Base-by-base conservation (phyloP, 2,888 invertebrate genomes). In the Panzeria rudis region DNA sequence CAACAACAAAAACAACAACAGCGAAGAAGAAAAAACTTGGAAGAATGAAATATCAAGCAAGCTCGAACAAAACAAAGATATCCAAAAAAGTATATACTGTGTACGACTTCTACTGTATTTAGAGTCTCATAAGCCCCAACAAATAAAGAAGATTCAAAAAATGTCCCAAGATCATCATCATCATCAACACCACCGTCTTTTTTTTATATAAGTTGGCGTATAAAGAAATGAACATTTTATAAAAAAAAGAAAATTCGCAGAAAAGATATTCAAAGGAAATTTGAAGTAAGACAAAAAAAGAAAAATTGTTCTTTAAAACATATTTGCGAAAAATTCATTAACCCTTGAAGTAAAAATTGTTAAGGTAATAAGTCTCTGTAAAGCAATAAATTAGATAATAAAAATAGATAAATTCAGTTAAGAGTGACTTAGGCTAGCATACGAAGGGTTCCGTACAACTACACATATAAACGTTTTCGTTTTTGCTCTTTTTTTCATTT, bases 101-200 rank as follows among this genome's bases (percentile, higher is more conserved):
- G 13, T 15, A n/a, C n/a, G n/a, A n/a, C 38, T 66, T 76, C 23
- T 25, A 13, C 69, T 66, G 50, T 38, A 50, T 64, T 13, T 56
- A 54, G 61, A 78, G 17, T 52, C 50, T 59, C 41, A 47, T 68
- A 84, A 76, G 72, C 66, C 68, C 80, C 77, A 68, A 41, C 15
- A 35, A 69, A 52, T 50, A 59, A 68, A 47, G 29, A 47, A 61
- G 32, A 59, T 35, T 52, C 54, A 76, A 52, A 54, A 80, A 68
- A 61, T 84, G 72, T 77, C 68, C 72, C 80, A 77, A 69, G 77
- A 61, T 77, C 66, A 69, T 72, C 52, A 71, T 77, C 25, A 61
- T 32, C 32, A 25, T 9, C 56, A 61, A 23, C 41, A 44, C n/a
- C 68, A 50, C 9, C 56, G 75, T 38, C 44, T 47, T 13, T 20